Conservation (phyloP, 2,797 vertebrate species). For the Aplochiton taeniatus region DNA sequence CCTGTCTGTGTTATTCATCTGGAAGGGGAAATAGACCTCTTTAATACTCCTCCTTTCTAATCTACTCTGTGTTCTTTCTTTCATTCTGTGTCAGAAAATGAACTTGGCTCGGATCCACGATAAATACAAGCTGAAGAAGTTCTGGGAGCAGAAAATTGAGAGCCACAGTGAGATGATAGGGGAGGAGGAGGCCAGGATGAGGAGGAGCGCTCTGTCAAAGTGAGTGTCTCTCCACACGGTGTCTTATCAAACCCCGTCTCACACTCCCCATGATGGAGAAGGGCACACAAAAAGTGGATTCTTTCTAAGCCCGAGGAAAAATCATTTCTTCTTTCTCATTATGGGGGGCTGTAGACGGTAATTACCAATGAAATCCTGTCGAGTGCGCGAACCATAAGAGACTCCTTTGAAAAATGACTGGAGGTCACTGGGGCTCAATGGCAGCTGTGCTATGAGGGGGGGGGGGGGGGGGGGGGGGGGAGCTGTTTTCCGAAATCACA, state of each 20-base stretch:
- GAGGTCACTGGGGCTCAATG: constrained; percentile 13
- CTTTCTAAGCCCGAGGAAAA: constrained; percentile 18
- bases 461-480: background rate
- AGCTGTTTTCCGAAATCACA: constrained; percentile 9
- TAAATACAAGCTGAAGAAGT: constrained; percentile 67
- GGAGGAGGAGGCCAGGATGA: constrained; percentile 59
- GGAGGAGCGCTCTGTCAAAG: constrained; percentile 68
- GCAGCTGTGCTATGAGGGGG: constrained; percentile 2
- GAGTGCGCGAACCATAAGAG: constrained; percentile 32
- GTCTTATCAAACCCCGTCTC: constrained; percentile 16
- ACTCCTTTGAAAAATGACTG: constrained; percentile 31
- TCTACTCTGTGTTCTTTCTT: background rate
- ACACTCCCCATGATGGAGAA: constrained; percentile 4
- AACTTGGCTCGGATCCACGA: constrained; percentile 67
- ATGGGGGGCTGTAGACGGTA: constrained; percentile 21
- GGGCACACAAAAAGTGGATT: constrained; percentile 15
- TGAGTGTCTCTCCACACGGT: constrained; percentile 32
- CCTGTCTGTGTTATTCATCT: no score
- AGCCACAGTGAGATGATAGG: constrained; percentile 54
- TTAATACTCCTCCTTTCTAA: no score
- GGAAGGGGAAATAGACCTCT: no score
- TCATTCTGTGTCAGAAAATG: constrained; percentile 56
- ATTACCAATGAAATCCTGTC: constrained; percentile 40
- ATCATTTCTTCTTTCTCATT: constrained; percentile 20
- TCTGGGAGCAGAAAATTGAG: constrained; percentile 72